phyloP scores from a whole-genome alignment of 2,797 vertebrate species.

The Argentina silus region DNA sequence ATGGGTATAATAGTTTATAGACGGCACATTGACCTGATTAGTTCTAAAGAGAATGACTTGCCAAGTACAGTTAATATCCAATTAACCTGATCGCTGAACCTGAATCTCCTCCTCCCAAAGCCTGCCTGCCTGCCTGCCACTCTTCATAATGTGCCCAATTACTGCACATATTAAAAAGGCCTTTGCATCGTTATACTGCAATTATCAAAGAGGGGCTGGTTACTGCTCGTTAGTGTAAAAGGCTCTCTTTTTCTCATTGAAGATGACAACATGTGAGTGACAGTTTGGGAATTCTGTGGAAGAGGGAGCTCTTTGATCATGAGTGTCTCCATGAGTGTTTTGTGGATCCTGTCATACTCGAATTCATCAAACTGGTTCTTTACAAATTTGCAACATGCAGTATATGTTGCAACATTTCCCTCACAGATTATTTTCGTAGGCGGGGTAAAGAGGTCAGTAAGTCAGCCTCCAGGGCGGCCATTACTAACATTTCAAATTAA shows the following conservation, averaged over 20 bases:
- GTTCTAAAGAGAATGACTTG: constrained; percentile 29
- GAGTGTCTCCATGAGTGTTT: constrained; percentile 42
- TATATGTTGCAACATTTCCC: not conserved
- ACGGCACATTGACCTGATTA: constrained; percentile 19
- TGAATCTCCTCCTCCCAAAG: constrained; percentile 44
- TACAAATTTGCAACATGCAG: not conserved
- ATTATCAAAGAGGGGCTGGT: constrained; percentile 43
- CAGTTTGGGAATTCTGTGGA: constrained; percentile 37
- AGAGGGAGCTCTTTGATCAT: constrained; percentile 47
- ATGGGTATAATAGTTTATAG: constrained; percentile 16
- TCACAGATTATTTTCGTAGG: too few species aligned
- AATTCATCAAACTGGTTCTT: not conserved
- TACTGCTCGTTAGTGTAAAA: constrained; percentile 30
- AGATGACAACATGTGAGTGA: constrained; percentile 37
- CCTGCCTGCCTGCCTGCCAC: constrained; percentile 30
- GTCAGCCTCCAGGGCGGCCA: too few species aligned
- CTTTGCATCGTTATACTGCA: constrained; percentile 49
- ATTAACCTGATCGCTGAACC: constrained; percentile 68
- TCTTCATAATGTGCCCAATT: constrained; percentile 57
- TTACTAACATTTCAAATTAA: too few species aligned
- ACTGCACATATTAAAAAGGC: constrained; percentile 48
- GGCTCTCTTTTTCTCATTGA: constrained; percentile 33
- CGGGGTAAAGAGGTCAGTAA: too few species aligned
- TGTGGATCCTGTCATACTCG: constrained; percentile 4
- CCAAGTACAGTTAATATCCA: constrained; percentile 60